Evolutionary conservation across 1,140 invertebrate species (phyloP).

Genomic region (Hestina assimilis): DNA sequence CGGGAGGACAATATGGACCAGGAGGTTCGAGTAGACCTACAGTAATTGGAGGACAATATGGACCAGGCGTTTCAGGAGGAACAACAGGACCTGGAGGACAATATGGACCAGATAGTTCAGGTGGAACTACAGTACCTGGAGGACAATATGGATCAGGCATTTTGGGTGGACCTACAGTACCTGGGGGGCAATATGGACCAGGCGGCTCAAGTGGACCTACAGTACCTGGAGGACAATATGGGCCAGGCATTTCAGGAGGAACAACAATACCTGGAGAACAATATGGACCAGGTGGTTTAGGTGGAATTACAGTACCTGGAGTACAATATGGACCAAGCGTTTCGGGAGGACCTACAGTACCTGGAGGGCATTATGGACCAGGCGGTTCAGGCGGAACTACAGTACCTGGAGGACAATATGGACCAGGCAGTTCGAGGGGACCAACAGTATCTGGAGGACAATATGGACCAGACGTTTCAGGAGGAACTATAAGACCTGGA

Average conservation of each 20-base stretch:
- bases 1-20: constrained; percentile 1
- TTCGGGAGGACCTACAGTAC: no score
- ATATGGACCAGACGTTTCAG: background rate
- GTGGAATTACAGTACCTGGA: no score
- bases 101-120: background rate
- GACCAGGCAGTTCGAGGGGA: background rate
- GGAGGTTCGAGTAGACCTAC: background rate
- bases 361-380: constrained; percentile 9
- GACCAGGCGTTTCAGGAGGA: background rate
- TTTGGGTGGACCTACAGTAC: background rate
- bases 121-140: constrained; percentile 3
- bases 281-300: no score
- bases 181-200: no score
- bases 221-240: no score
- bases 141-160: constrained; percentile 3
- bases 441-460: constrained; percentile 1
- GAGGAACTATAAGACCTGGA: constrained; percentile 1
- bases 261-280: no score
- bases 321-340: no score
- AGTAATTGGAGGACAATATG: background rate
- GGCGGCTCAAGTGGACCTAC: background rate
- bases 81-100: background rate
- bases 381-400: background rate
- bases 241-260: no score
- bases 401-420: constrained; percentile 9